A percentile compares a stretch with the other conserved stretches of the same genome.
These are phyloP conservation scores for Verasper variegatus DNA, from an alignment of 2,113 vertebrate genomes.

Conservation along the genomic window DNA sequence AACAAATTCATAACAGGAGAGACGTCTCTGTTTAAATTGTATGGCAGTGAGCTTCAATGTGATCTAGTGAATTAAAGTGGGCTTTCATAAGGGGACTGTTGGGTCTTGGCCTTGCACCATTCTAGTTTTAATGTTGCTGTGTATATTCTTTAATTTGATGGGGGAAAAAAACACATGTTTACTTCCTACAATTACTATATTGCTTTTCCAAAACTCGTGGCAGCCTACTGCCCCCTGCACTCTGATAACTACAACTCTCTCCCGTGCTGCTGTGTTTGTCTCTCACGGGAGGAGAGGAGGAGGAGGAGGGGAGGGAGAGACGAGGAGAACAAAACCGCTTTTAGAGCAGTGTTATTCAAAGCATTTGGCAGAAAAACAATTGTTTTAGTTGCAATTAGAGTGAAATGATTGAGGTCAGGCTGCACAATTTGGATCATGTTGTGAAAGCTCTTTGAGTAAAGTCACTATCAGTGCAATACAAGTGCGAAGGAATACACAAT, in stretches of 20 bases:
- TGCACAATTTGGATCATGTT: background rate
- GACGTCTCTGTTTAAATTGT: no score
- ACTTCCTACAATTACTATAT: background rate
- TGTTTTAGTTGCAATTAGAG: slow-evolving; percentile 44
- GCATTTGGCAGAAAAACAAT: slow-evolving; percentile 50
- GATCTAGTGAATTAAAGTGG: no score
- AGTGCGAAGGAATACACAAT: background rate
- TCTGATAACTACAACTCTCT: slow-evolving; percentile 23
- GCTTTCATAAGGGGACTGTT: no score
- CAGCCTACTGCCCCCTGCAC: background rate
- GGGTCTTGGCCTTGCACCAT: no score
- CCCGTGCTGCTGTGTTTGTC: slow-evolving; percentile 32
- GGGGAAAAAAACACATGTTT: background rate
- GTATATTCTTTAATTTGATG: background rate
- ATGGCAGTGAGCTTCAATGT: no score
- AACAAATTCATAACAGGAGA: no score
- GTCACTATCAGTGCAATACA: slow-evolving; percentile 8
- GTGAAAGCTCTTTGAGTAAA: slow-evolving; percentile 4
- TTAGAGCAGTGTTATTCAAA: slow-evolving; percentile 33
- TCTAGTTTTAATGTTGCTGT: no score
- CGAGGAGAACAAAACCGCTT: slow-evolving; percentile 8
- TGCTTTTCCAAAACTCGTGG: background rate
- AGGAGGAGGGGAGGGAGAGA: slow-evolving; percentile 2
- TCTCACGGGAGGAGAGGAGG: background rate
- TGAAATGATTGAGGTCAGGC: slow-evolving; percentile 34